Evolutionary conservation across 1,140 invertebrate genomes (phyloP).

Genomic region (Drosophila saltans): DNA sequence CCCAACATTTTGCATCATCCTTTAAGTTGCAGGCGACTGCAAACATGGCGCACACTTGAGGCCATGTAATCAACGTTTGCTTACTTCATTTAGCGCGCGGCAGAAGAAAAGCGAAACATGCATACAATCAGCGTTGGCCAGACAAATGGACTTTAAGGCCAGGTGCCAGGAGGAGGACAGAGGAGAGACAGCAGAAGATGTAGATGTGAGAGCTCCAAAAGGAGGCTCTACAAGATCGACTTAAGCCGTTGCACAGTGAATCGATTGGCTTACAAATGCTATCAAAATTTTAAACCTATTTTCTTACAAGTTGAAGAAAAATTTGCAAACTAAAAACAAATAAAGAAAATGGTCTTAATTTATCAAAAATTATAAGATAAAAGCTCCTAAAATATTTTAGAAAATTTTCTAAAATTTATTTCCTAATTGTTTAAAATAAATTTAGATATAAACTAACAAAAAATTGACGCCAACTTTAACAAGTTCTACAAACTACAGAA

Average conservation of each 20-base stretch:
- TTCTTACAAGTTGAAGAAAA: too few species aligned
- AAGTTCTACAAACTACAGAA: too few species aligned
- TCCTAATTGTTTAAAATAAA: too few species aligned
- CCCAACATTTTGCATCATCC: neutral
- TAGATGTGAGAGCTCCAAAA: constrained; percentile 36
- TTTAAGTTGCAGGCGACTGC: constrained; percentile 28
- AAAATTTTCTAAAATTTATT: too few species aligned
- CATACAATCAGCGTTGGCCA: constrained; percentile 72
- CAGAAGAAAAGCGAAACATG: constrained; percentile 80
- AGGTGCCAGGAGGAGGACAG: constrained; percentile 7
- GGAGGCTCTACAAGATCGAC: neutral
- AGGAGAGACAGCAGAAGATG: constrained; percentile 33
- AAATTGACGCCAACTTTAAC: too few species aligned
- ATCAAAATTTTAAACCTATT: too few species aligned
- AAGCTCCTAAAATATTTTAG: too few species aligned
- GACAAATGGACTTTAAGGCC: constrained; percentile 20
- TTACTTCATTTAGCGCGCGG: constrained; percentile 81
- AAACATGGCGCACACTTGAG: constrained; percentile 74
- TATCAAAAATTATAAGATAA: too few species aligned
- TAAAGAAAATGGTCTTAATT: too few species aligned
- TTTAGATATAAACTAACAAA: too few species aligned
- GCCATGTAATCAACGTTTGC: constrained; percentile 82
- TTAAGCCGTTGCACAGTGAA: neutral
- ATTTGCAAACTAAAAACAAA: too few species aligned
- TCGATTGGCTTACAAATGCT: too few species aligned